These are phyloP conservation scores for Paedocypris micromegethes DNA, from an alignment of 2,797 vertebrate species.

Conservation along the genomic window DNA sequence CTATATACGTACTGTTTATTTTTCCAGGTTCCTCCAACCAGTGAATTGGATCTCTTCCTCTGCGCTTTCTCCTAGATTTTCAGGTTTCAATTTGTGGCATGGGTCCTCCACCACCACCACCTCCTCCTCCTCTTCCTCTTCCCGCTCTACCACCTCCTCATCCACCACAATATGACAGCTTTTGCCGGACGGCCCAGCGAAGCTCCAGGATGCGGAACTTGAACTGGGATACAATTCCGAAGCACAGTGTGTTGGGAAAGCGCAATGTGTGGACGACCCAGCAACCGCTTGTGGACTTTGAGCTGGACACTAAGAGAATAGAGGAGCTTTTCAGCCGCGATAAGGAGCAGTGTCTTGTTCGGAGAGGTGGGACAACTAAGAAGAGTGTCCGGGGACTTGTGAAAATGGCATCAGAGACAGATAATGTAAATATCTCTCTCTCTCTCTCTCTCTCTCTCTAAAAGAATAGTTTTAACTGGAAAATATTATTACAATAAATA, in stretches of 20 bases:
- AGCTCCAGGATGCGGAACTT: conserved; percentile 73
- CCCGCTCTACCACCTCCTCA: conserved; percentile 9
- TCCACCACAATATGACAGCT: conserved; percentile 29
- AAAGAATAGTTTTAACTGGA: too few relatives aligned
- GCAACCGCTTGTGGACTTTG: conserved; percentile 58
- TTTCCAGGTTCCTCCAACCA: too few relatives aligned
- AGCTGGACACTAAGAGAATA: conserved; percentile 70
- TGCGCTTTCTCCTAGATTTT: too few relatives aligned
- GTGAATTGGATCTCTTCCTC: too few relatives aligned
- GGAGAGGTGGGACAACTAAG: conserved; percentile 27
- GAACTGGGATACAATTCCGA: conserved; percentile 78
- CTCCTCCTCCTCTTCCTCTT: conserved; percentile 38
- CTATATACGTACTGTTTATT: too few relatives aligned
- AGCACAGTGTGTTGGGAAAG: conserved; percentile 68
- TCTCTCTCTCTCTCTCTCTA: too few relatives aligned
- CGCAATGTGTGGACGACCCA: conserved; percentile 71
- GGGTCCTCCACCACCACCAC: conserved; percentile 29
- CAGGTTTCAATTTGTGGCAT: too few relatives aligned
- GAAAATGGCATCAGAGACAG: conserved; percentile 44
- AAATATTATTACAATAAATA: too few relatives aligned
- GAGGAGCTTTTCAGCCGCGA: conserved; percentile 75
- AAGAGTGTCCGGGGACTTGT: conserved; percentile 51
- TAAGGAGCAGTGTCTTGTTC: conserved; percentile 51
- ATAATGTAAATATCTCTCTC: conserved; percentile 54
- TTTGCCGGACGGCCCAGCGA: conserved; percentile 49